Percentiles rank a stretch among this genome's conserved stretches.
phyloP scores from a whole-genome alignment of 2,888 invertebrate species.

The Notodonta ziczac region DNA sequence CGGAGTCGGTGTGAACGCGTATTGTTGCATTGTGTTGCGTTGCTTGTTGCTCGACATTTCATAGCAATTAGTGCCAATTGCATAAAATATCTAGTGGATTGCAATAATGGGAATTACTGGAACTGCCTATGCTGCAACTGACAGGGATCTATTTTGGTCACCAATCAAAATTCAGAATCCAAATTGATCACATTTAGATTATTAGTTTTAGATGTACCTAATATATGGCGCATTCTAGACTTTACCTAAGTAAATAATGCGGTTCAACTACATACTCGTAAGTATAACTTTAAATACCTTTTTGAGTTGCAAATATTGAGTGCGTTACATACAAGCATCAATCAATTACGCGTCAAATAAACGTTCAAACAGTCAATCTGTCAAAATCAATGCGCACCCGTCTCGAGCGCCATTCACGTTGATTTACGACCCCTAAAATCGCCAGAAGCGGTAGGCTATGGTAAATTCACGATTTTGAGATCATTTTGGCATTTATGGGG shows the following conservation, averaged over 20 bases:
- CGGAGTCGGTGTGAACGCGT: not conserved
- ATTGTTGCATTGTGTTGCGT: constrained; percentile 4
- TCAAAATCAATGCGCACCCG: not conserved
- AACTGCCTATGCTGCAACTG: not conserved
- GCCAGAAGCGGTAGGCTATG: not conserved
- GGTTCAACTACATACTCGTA: too few species aligned
- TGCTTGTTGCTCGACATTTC: constrained; percentile 1
- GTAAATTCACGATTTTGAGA: not conserved
- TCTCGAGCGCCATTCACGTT: not conserved
- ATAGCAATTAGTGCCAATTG: not conserved
- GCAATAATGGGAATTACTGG: not conserved
- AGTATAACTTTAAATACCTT: not conserved
- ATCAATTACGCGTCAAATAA: not conserved
- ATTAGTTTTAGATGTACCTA: too few species aligned
- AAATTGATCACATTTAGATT: too few species aligned
- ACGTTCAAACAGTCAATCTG: not conserved
- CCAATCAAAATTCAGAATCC: too few species aligned
- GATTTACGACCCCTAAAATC: not conserved
- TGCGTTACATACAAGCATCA: not conserved
- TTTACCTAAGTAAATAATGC: too few species aligned
- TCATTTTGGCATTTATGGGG: not conserved
- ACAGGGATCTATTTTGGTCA: too few species aligned
- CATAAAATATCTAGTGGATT: not conserved
- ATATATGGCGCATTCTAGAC: too few species aligned
- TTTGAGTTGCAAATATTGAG: not conserved